Evolutionary conservation across 2,888 invertebrate species (phyloP).

Genomic region (Cristatella mucedo): DNA sequence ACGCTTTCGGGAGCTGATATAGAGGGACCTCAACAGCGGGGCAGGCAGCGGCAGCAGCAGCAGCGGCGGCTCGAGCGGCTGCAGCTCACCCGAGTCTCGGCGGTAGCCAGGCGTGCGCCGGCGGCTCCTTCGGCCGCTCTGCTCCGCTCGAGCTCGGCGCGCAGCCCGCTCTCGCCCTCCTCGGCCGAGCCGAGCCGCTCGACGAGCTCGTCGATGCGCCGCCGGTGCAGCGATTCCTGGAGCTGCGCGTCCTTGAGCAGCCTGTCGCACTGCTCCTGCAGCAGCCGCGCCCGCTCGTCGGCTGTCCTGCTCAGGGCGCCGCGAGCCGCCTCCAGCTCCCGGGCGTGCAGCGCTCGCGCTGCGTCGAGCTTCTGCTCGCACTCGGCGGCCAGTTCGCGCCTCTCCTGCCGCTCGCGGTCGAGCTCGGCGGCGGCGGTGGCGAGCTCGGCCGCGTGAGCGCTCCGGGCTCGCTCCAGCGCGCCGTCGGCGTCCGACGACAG

Average conservation of each 20-base stretch:
- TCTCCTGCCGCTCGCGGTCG: too few relatives aligned
- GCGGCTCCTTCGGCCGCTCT: too few relatives aligned
- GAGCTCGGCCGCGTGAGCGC: slow-evolving; percentile 7
- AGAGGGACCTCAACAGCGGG: too few relatives aligned
- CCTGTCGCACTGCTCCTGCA: slow-evolving; percentile 24
- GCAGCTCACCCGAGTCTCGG: too few relatives aligned
- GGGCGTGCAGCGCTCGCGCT: slow-evolving; percentile 32
- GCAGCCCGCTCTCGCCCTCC: slow-evolving; percentile 20
- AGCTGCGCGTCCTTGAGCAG: slow-evolving; percentile 23
- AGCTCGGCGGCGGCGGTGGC: too few relatives aligned
- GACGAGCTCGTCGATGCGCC: slow-evolving; percentile 25
- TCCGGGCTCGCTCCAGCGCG: slow-evolving; percentile 20
- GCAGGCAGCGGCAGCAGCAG: too few relatives aligned
- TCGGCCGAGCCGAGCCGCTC: slow-evolving; percentile 24
- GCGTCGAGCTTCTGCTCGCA: slow-evolving; percentile 29
- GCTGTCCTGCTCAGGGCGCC: slow-evolving; percentile 17
- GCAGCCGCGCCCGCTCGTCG: slow-evolving; percentile 17
- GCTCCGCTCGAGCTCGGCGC: slow-evolving; percentile 18
- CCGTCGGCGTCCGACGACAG: slow-evolving; percentile 22
- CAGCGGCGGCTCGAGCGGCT: too few relatives aligned
- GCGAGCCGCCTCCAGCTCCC: slow-evolving; percentile 28
- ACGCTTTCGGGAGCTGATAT: too few relatives aligned
- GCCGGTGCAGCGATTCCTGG: slow-evolving; percentile 20
- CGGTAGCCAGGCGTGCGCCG: too few relatives aligned
- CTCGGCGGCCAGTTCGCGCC: slow-evolving; percentile 22